Percentiles rank a stretch among this genome's conserved stretches.
phyloP scores from a whole-genome alignment of 2,113 vertebrate genomes.

The Sinocyclocheilus anophthalmus region DNA sequence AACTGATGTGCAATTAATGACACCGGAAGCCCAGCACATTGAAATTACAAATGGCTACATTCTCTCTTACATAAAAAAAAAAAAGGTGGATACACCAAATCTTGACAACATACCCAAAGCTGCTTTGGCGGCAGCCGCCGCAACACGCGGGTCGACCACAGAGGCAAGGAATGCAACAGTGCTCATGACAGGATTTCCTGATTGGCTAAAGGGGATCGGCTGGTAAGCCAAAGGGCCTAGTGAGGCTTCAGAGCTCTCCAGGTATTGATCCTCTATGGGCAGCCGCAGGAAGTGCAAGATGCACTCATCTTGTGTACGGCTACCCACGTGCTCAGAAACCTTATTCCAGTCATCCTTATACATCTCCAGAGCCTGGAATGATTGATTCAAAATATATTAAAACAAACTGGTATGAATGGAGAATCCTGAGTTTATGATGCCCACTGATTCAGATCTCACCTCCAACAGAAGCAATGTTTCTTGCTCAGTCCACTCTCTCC shows the following conservation, averaged over 20 bases:
- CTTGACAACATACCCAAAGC: slow-evolving; percentile 81
- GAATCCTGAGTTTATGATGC: neutral
- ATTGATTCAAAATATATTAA: neutral
- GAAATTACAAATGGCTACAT: neutral
- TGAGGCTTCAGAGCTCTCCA: slow-evolving; percentile 88
- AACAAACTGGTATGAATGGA: neutral
- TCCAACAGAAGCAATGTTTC: slow-evolving; percentile 93
- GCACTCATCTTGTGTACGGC: slow-evolving; percentile 95
- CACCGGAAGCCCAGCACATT: neutral
- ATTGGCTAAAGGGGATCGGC: slow-evolving; percentile 96
- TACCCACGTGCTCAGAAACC: slow-evolving; percentile 95
- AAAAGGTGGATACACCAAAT: neutral
- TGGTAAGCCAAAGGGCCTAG: slow-evolving; percentile 94
- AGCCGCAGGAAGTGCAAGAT: slow-evolving; percentile 95
- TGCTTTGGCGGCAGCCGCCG: slow-evolving; percentile 91
- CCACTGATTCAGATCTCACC: slow-evolving; percentile 70
- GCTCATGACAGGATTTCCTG: slow-evolving; percentile 97
- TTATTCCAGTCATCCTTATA: slow-evolving; percentile 99
- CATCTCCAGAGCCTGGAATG: slow-evolving; percentile 90
- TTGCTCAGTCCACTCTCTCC: slow-evolving; percentile 95
- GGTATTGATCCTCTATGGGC: slow-evolving; percentile 94
- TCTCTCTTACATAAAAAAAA: neutral
- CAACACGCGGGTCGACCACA: slow-evolving; percentile 94
- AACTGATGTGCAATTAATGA: neutral
- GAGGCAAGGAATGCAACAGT: slow-evolving; percentile 96